Conservation (phyloP, 2,113 vertebrate genomes). For the Motacilla alba region DNA sequence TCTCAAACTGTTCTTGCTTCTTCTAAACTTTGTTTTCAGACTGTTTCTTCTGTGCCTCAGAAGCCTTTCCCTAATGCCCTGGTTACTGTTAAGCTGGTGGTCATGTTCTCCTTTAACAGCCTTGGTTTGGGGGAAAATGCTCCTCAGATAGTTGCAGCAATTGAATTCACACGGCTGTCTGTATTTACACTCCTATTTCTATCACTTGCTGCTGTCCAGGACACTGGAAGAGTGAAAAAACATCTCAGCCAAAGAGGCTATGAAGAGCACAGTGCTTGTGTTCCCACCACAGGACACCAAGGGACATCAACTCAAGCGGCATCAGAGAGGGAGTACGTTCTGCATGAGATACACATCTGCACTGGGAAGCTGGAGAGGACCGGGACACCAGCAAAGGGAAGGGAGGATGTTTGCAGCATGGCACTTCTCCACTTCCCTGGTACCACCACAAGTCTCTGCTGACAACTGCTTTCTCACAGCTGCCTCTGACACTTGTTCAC, state of each 20-base stretch:
- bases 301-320: not conserved
- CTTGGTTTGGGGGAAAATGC: not conserved
- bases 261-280: not conserved
- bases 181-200: not conserved
- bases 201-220: not conserved
- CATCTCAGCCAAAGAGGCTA: not conserved
- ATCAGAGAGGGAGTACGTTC: not conserved
- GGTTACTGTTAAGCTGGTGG: not conserved
- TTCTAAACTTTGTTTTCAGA: no score
- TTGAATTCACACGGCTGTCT: not conserved
- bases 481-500: not conserved
- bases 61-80: not conserved
- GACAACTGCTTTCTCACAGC: not conserved
- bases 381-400: not conserved
- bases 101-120: not conserved
- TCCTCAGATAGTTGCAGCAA: not conserved
- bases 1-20: no score
- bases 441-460: not conserved
- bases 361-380: not conserved
- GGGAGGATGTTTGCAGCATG: not conserved
- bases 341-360: not conserved
- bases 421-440: not conserved
- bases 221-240: not conserved
- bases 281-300: not conserved
- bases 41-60: not conserved